Base-by-base conservation (phyloP, 2,113 vertebrate species). In the Paramisgurnus dabryanus region DNA sequence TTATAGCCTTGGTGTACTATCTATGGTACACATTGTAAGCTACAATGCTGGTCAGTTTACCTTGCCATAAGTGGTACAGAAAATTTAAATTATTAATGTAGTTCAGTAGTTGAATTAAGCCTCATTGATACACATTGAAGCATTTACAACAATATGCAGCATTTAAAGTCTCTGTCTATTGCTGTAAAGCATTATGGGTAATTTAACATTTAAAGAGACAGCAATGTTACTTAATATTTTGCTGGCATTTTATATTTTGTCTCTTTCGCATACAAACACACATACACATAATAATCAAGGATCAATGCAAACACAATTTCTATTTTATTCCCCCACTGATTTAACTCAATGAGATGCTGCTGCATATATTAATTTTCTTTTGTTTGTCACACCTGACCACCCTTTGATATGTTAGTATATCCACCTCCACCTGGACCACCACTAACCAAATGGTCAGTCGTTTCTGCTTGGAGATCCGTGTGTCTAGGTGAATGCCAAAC, bases 391-490 rank as follows among this genome's bases (percentile, higher is more conserved):
- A 81, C 57, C 58, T 60, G 53, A 39, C 27, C 53, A 7, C 61
- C 65, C 70, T 84, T 78, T 84, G 45, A 82, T 77, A 61, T 67
- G 47, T 60, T 58, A 68, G 55, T 75, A 43, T 12, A 57, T 73
- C 43, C 50, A 49, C 67, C 61, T 50, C 79, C 43, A 66, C 27
- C 27, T 34, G 27, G 45, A 55, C 53, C 64, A 55, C 17, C 64
- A 43, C 27, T 34, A 69, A 63, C 58, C 76, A 82, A 76, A 61
- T 76, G 80, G 47, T 58, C 34, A 22, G 27, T 39, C 11, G 7
- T 66, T 69, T 74, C 12, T 47, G 63, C n/a, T 27, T 40, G n/a
- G 65, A 41, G 53, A 60, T 70, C 18, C 2, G 41, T 70, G 40
- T 61, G 50, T 63, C 15, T 60, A 5, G 39, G 63, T 55, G 17